A percentile compares a stretch with the other conserved stretches of the same genome.
Evolutionary conservation across 2,888 invertebrate species (phyloP).

Genomic region (Diarsia rubi): DNA sequence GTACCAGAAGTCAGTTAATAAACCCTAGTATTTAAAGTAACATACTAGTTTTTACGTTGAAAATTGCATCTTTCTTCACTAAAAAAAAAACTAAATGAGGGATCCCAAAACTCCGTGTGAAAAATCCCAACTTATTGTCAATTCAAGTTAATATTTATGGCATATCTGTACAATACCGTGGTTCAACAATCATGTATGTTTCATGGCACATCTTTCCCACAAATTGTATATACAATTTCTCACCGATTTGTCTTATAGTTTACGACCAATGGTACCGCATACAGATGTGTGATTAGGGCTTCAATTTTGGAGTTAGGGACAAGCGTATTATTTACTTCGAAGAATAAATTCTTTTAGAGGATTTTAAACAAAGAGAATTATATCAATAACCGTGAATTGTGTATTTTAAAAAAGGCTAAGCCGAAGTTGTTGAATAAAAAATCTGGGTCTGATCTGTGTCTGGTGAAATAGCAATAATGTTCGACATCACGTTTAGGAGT

Average conservation of each 20-base stretch:
- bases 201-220: constrained; percentile 41
- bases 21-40: background rate
- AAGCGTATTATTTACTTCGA: constrained; percentile 13
- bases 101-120: background rate
- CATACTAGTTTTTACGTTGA: no score
- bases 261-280: constrained; percentile 42
- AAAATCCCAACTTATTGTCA: background rate
- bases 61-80: constrained; percentile 18
- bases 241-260: constrained; percentile 58
- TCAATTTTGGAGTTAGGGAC: constrained; percentile 33
- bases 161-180: constrained; percentile 7
- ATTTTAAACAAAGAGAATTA: constrained; percentile 15
- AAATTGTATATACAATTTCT: constrained; percentile 58
- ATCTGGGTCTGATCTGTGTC: no score
- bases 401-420: no score
- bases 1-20: background rate
- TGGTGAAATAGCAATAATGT: no score
- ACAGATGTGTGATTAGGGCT: constrained; percentile 46
- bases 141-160: constrained; percentile 45
- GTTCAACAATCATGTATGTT: constrained; percentile 55
- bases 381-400: background rate
- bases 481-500: no score
- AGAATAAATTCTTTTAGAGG: constrained; percentile 16
- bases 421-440: background rate
- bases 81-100: background rate